Conservation (phyloP, 2,797 vertebrate genomes). For the Sphenodon punctatus region DNA sequence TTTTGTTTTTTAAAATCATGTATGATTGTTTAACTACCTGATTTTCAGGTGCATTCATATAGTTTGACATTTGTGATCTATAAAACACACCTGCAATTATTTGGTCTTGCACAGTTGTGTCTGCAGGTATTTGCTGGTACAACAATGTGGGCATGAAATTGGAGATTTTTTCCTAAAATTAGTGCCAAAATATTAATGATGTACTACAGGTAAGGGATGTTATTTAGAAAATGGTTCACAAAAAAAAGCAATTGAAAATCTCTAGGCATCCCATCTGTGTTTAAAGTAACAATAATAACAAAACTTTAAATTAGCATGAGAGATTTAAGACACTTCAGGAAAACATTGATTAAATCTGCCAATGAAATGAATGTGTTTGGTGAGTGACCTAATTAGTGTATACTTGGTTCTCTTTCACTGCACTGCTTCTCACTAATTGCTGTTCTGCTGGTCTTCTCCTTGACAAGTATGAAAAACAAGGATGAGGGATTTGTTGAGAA, state of each 20-base stretch:
- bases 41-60: neutral
- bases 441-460: slow-evolving; percentile 71
- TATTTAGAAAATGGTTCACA: slow-evolving; percentile 60
- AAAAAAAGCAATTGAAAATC: slow-evolving; percentile 65
- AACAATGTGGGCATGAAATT: slow-evolving; percentile 53
- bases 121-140: slow-evolving; percentile 43
- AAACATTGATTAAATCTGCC: slow-evolving; percentile 78
- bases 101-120: slow-evolving; percentile 36
- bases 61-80: slow-evolving; percentile 32
- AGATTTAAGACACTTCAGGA: slow-evolving; percentile 75
- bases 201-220: slow-evolving; percentile 40
- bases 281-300: slow-evolving; percentile 71
- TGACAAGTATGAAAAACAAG: slow-evolving; percentile 73
- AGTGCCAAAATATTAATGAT: slow-evolving; percentile 46
- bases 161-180: slow-evolving; percentile 51
- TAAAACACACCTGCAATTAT: slow-evolving; percentile 46
- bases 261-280: slow-evolving; percentile 67
- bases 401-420: slow-evolving; percentile 73
- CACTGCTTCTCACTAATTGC: slow-evolving; percentile 76
- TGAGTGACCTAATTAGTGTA: slow-evolving; percentile 78
- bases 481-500: slow-evolving; percentile 70
- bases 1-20: slow-evolving; percentile 4
- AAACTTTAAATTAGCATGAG: slow-evolving; percentile 72
- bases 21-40: neutral
- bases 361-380: slow-evolving; percentile 70